A percentile compares a stretch with the other conserved stretches of the same genome.
These are phyloP conservation scores for Asarcornis scutulata DNA, from an alignment of 2,113 vertebrate species.

Conservation along the genomic window DNA sequence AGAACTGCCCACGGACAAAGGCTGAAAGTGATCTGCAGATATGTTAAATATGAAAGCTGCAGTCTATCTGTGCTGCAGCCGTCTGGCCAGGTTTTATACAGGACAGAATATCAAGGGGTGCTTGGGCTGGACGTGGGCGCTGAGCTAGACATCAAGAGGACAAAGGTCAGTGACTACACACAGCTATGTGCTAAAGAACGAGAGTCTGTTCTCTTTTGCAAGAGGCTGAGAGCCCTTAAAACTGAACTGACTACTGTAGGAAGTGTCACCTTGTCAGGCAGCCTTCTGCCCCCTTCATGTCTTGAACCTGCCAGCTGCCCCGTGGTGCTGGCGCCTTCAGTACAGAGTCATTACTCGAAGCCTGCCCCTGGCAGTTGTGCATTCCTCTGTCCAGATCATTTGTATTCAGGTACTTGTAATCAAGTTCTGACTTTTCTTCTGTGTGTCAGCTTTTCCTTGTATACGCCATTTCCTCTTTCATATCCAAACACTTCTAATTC, in stretches of 20 bases:
- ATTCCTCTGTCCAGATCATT: background rate
- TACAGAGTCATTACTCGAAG: background rate
- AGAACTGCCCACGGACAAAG: background rate
- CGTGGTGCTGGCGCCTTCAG: background rate
- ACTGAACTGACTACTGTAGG: background rate
- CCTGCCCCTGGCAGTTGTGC: background rate
- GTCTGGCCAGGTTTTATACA: background rate
- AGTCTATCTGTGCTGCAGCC: background rate
- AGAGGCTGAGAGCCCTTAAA: background rate
- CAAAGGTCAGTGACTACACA: background rate
- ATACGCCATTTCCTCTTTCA: background rate
- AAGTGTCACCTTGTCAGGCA: background rate
- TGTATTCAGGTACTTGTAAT: background rate
- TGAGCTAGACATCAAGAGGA: background rate
- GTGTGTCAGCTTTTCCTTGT: background rate
- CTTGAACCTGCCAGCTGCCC: background rate
- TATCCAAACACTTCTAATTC: background rate
- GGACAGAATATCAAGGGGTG: background rate
- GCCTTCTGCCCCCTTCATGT: background rate
- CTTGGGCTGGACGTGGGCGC: background rate
- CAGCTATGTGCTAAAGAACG: background rate
- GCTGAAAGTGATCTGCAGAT: background rate
- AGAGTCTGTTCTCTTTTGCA: background rate
- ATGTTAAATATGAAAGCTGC: background rate
- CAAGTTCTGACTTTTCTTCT: background rate